A percentile compares a stretch with the other conserved stretches of the same genome.
phyloP scores from a whole-genome alignment of 2,113 vertebrate species.

The Xiphorhynchus elegans region DNA sequence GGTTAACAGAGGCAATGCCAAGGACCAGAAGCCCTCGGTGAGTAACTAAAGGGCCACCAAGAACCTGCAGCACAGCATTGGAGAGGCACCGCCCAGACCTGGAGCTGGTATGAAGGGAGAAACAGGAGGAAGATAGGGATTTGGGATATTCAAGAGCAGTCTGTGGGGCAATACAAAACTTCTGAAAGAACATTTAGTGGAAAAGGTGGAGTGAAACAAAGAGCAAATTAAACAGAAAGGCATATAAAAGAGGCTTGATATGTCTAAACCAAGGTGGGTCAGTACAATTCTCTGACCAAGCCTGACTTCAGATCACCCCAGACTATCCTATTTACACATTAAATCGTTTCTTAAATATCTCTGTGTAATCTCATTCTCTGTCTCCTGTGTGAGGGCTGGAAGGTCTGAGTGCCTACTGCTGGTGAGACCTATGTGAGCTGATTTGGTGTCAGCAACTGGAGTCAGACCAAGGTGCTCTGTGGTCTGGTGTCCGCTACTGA shows the following conservation, averaged over 20 bases:
- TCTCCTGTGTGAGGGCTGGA: not conserved
- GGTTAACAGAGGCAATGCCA: not conserved
- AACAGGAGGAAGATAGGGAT: rapidly evolving
- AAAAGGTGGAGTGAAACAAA: not conserved
- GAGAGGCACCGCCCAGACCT: not conserved
- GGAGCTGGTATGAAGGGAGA: not conserved
- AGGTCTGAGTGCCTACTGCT: not conserved
- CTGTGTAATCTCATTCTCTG: not conserved
- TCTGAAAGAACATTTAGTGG: not conserved
- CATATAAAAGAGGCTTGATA: rapidly evolving
- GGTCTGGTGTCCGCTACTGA: not conserved
- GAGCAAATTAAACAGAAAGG: not conserved
- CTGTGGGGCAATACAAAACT: not conserved
- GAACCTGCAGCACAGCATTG: not conserved
- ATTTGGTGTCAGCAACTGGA: not conserved
- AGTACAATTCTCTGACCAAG: not conserved
- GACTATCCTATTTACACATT: not conserved
- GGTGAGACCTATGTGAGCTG: not conserved
- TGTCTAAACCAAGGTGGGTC: not conserved
- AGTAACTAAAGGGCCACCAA: not conserved
- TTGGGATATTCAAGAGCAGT: not conserved
- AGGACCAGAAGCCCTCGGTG: not conserved
- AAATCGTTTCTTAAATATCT: not conserved
- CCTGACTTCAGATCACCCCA: rapidly evolving
- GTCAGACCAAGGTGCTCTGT: not conserved